Conservation (phyloP, 2,113 vertebrate species). For the Lichenostomus cassidix region DNA sequence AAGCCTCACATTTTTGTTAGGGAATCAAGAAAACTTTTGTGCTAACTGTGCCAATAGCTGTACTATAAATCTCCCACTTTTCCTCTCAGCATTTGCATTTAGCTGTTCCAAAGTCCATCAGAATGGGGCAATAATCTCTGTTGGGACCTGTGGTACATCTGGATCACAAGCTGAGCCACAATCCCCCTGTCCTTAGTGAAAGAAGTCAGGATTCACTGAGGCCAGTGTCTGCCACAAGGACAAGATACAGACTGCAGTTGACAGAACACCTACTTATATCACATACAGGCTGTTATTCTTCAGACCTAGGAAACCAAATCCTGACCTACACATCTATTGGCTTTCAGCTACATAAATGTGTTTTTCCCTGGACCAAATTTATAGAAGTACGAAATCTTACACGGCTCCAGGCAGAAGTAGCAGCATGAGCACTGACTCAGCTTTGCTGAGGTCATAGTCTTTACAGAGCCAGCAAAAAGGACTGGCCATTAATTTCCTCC, state of each 20-base stretch:
- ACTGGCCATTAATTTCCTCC: conserved; percentile 46
- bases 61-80: background rate
- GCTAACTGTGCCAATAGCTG: background rate
- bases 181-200: background rate
- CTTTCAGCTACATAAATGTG: background rate
- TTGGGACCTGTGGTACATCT: background rate
- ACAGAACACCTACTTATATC: background rate
- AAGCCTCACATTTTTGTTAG: background rate
- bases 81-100: background rate
- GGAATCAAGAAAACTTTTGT: background rate
- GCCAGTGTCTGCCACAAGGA: background rate
- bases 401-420: background rate
- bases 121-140: background rate
- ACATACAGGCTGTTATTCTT: background rate
- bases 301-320: background rate
- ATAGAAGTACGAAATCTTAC: background rate
- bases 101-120: background rate
- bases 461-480: conserved; percentile 14
- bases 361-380: background rate
- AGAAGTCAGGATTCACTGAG: background rate
- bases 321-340: background rate
- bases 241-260: background rate
- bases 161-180: background rate
- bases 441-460: conserved; percentile 2
- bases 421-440: background rate